These are phyloP conservation scores for Emydocephalus ijimae DNA, from an alignment of 2,113 vertebrate species.

Conservation along the genomic window DNA sequence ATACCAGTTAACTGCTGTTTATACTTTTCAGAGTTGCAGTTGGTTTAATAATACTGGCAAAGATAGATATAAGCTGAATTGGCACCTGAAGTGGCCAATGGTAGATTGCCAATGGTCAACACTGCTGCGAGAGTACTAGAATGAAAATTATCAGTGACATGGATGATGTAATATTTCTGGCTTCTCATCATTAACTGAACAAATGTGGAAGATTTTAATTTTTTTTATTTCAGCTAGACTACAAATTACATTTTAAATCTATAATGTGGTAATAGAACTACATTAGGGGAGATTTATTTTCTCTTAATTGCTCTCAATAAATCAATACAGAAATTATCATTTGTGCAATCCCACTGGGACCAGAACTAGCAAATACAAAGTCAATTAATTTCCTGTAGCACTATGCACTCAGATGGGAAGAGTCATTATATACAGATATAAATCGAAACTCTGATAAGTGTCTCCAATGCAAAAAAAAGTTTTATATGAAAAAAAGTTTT, in stretches of 20 bases:
- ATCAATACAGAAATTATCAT: conserved; percentile 57
- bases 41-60: conserved; percentile 31
- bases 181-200: conserved; percentile 56
- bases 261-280: conserved; percentile 42
- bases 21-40: conserved; percentile 32
- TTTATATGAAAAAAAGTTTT: neutral
- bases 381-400: conserved; percentile 61
- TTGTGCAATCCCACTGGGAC: conserved; percentile 52
- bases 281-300: conserved; percentile 62
- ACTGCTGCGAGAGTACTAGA: conserved; percentile 33
- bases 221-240: conserved; percentile 33
- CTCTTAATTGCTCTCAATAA: conserved; percentile 59
- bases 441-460: conserved; percentile 30
- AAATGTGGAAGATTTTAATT: conserved; percentile 22
- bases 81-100: conserved; percentile 46
- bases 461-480: conserved; percentile 17
- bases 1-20: conserved; percentile 38
- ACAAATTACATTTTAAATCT: conserved; percentile 55
- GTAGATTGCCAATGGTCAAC: conserved; percentile 36
- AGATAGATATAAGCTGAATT: conserved; percentile 31
- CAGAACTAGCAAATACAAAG: conserved; percentile 55
- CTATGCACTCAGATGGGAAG: conserved; percentile 45
- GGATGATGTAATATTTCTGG: conserved; percentile 57
- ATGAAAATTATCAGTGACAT: conserved; percentile 55
- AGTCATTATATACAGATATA: conserved; percentile 34